Evolutionary conservation across 2,797 vertebrate genomes (phyloP).

Genomic region (Gallinago solitaria): DNA sequence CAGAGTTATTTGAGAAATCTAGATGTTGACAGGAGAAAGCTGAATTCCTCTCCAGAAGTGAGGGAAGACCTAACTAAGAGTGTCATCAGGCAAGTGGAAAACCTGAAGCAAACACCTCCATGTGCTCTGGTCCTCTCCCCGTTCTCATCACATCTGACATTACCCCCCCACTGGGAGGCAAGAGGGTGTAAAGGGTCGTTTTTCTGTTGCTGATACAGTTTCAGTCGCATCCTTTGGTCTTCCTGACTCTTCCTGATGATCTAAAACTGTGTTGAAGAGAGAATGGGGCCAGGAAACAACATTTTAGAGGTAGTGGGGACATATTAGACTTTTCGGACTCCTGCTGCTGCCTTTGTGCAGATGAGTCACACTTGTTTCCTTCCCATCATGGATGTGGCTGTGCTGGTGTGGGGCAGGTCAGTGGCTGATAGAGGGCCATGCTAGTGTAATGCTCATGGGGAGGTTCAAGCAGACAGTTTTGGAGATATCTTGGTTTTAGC

Average conservation of each 20-base stretch:
- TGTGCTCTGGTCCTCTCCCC: fast-evolving
- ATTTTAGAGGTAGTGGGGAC: no score
- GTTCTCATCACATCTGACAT: fast-evolving
- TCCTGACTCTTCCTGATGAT: not conserved
- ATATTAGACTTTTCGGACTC: not conserved
- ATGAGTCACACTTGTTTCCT: fast-evolving
- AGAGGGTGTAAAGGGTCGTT: not conserved
- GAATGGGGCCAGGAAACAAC: fast-evolving
- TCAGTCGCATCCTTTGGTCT: not conserved
- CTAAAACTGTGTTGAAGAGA: not conserved
- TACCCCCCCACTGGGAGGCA: not conserved
- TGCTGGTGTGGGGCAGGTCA: fast-evolving
- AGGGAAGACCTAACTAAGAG: not conserved
- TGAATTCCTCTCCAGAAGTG: not conserved
- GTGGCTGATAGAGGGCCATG: not conserved
- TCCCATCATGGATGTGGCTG: not conserved
- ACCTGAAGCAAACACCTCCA: not conserved
- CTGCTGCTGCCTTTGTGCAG: not conserved
- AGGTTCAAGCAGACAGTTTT: not conserved
- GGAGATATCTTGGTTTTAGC: not conserved
- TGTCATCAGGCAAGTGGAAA: not conserved
- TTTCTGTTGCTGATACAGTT: not conserved
- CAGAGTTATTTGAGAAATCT: not conserved
- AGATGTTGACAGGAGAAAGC: not conserved
- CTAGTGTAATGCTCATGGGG: not conserved